phyloP scores from a whole-genome alignment of 2,113 vertebrate genomes.

The Limanda limanda region DNA sequence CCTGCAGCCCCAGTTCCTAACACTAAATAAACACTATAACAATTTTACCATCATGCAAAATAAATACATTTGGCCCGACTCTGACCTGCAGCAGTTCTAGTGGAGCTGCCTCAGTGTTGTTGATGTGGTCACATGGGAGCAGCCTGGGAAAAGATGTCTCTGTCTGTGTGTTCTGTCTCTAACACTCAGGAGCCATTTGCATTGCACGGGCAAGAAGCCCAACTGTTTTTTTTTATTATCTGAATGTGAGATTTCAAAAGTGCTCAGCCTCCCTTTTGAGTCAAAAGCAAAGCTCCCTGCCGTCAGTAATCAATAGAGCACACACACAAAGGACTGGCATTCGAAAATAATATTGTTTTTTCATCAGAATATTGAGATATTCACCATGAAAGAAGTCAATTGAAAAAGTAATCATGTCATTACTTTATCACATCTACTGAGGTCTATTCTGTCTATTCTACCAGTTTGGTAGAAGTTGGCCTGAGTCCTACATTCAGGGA shows the following conservation, averaged over 20 bases:
- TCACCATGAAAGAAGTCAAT: too few species aligned
- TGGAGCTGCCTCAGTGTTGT: background rate
- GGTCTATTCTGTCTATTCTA: too few species aligned
- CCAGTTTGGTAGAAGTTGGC: too few species aligned
- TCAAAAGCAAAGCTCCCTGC: background rate
- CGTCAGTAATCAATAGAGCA: background rate
- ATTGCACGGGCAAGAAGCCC: constrained; percentile 6
- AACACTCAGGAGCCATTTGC: constrained; percentile 19
- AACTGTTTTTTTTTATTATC: background rate
- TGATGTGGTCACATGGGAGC: constrained; percentile 13
- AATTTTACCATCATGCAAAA: constrained; percentile 7
- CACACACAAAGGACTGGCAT: background rate
- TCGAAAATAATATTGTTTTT: too few species aligned
- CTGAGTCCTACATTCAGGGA: too few species aligned
- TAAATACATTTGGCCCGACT: constrained; percentile 2
- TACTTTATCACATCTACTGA: too few species aligned
- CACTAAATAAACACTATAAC: constrained; percentile 1
- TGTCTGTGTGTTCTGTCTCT: constrained; percentile 3
- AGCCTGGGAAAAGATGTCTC: constrained; percentile 28
- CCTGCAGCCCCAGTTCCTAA: constrained; percentile 2
- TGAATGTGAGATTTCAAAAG: background rate
- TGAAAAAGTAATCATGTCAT: too few species aligned
- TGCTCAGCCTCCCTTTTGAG: background rate
- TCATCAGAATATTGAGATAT: too few species aligned
- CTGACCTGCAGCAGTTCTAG: constrained; percentile 21